These are phyloP conservation scores for Solenopsis invicta DNA, from an alignment of 1,140 invertebrate species.

Conservation along the genomic window DNA sequence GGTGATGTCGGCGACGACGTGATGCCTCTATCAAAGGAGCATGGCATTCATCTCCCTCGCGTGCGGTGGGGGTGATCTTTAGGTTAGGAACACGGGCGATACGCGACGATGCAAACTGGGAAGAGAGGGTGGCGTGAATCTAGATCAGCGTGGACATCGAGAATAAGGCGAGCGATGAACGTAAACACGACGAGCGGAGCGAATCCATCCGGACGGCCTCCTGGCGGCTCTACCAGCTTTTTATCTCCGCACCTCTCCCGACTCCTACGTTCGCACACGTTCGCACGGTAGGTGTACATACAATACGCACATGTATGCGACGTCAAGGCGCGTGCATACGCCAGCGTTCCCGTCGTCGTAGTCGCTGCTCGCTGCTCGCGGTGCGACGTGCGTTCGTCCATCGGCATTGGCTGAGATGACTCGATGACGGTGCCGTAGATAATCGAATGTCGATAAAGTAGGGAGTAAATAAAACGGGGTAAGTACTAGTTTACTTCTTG, in stretches of 20 bases:
- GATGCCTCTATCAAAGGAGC: slow-evolving; percentile 73
- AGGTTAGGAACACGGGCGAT: slow-evolving; percentile 51
- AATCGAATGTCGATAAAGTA: too few species aligned
- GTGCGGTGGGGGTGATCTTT: slow-evolving; percentile 31
- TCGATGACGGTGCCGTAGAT: too few species aligned
- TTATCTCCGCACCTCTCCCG: slow-evolving; percentile 34
- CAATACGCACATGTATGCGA: not conserved
- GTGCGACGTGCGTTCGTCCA: too few species aligned
- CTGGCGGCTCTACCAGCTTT: slow-evolving; percentile 71
- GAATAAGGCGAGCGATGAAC: slow-evolving; percentile 62
- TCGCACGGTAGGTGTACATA: not conserved
- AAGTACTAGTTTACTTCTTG: too few species aligned
- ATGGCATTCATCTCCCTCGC: slow-evolving; percentile 67
- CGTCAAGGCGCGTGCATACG: not conserved
- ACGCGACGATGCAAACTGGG: not conserved
- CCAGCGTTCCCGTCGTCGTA: not conserved
- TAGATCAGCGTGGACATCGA: slow-evolving; percentile 43
- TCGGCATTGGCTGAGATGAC: too few species aligned
- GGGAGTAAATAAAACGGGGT: too few species aligned
- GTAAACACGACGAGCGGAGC: slow-evolving; percentile 72
- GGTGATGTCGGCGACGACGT: slow-evolving; percentile 59
- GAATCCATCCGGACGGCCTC: slow-evolving; percentile 73
- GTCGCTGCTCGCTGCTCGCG: too few species aligned
- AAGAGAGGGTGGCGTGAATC: not conserved
- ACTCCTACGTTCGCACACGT: slow-evolving; percentile 42